Base-by-base conservation (phyloP, 2,113 vertebrate genomes). In the Grus americana region DNA sequence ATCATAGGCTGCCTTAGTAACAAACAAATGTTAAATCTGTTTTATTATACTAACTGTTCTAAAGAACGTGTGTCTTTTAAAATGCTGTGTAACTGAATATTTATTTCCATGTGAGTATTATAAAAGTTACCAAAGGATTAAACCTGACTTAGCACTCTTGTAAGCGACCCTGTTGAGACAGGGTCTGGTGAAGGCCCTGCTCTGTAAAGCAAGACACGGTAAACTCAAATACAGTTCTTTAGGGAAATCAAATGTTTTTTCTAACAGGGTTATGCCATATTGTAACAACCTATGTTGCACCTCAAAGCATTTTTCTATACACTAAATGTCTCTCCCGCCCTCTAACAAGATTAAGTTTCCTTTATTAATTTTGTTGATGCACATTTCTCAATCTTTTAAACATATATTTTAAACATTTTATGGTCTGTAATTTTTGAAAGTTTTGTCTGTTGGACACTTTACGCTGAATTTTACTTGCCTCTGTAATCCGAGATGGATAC, bases 121-220 rank as follows among this genome's bases (percentile, higher is more conserved):
- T 90, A 79, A 97, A 98, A 95, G 85, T 98, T 99, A 99, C 99
- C 99, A 99, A 99, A 99, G 99, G 98, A 98, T 96, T 98, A 95
- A 95, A 92, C 81, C 93, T 95, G 94, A 96, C 17, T 95, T 97
- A 96, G 96, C 97, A 95, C 96, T 97, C 97, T 95, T 97, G 95
- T 85, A 95, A 95, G 58, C 36, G 86, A 95, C 97, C 98, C 97
- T 96, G 96, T 96, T 83, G 84, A 93, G 90, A 50, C 14, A 19
- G 97, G 95, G 96, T 57, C 79, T 92, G 84, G 58, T 95, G 95
- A 95, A 85, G 91, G 96, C 93, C 96, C 93, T 47, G 68, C 82
- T 96, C 97, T 98, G 90, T 95, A 91, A 96, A 94, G 87, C 9
- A 21, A 96, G 80, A 97, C 94, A 95, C 32, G 29, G 90, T 86